Base-by-base conservation (phyloP, 2,797 vertebrate species). In the Melopsittacus undulatus region DNA sequence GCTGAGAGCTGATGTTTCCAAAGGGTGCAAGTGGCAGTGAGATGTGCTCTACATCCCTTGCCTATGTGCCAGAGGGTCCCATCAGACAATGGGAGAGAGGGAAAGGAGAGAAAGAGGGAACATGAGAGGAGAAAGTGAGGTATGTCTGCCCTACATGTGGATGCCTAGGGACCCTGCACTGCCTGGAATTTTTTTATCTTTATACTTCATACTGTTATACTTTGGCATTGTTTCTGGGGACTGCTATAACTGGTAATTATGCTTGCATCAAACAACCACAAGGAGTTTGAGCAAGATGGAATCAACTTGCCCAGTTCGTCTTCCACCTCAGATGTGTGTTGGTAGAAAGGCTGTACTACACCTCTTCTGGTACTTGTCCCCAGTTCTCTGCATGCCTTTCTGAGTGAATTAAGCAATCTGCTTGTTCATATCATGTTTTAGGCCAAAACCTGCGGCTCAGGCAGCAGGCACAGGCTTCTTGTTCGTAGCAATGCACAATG, bases 51-150 rank as follows among this genome's bases (percentile, higher is more conserved):
- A 9, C 20, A 64, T 52, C 29, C 26, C 16, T 59, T 68, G 21
- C 22, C 18, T 66, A 2, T 22, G 11, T 40, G 17, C 32, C 17
- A 63, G 67, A 7, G 23, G 10, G 7, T 59, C 68, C 43, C 59
- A 61, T 12, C 30, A 63, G 56, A 11, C 42, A 75, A 29, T 0
- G 0, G 15, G 20, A 15, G 5, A 69, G 7, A 30, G 4, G 7
- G 22, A 34, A 34, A 78, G 2, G 7, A 46, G 16, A 8, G 6
- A 52, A 36, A 15, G 20, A 40, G 20, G 7, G 13, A 17, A 51
- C 7, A 15, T 54, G 8, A 13, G 1, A 66, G 42, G 24, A 66
- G 30, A 51, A 69, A n/a, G 13, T 63, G 10, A 42, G 7, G 23
- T 49, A 81, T 46, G 7, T 62, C 36, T 87, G 14, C 14, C 29